A percentile compares a stretch with the other conserved stretches of the same genome.
These are phyloP conservation scores for Furcifer pardalis DNA, from an alignment of 2,797 vertebrate species.

Conservation along the genomic window DNA sequence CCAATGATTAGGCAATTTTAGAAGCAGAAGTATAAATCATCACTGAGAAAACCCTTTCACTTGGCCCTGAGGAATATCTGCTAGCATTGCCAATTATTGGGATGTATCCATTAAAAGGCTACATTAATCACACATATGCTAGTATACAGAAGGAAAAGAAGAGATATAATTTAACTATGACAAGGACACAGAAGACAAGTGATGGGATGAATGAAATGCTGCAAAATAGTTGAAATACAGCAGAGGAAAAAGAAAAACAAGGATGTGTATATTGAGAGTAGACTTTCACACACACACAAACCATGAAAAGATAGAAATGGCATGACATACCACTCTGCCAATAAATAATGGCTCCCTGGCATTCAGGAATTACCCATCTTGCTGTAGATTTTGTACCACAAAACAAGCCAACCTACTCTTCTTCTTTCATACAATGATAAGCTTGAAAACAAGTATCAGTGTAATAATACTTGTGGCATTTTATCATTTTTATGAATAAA, in stretches of 20 bases:
- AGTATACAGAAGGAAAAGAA: neutral
- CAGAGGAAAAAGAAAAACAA: neutral
- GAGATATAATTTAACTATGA: neutral
- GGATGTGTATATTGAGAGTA: rapidly evolving
- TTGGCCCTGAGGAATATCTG: slow-evolving; percentile 55
- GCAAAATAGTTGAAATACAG: neutral
- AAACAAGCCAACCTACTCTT: neutral
- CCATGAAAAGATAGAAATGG: neutral
- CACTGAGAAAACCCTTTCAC: slow-evolving; percentile 52
- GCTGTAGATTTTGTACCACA: neutral
- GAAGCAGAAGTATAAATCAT: slow-evolving; percentile 53
- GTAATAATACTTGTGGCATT: slow-evolving; percentile 7
- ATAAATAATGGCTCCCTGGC: too few relatives aligned
- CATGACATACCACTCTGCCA: neutral
- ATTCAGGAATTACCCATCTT: neutral
- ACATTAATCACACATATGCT: slow-evolving; percentile 19
- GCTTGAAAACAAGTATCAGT: slow-evolving; percentile 11
- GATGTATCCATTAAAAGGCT: slow-evolving; percentile 11
- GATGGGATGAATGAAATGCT: neutral
- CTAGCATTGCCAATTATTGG: slow-evolving; percentile 49
- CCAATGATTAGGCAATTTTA: slow-evolving; percentile 60
- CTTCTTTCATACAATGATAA: neutral
- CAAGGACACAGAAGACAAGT: neutral
- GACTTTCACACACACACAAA: neutral
- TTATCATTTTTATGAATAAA: slow-evolving; percentile 2